Percentiles rank a stretch among this genome's conserved stretches.
Conservation (phyloP, 2,888 invertebrate genomes). For the Lapara coniferarum region DNA sequence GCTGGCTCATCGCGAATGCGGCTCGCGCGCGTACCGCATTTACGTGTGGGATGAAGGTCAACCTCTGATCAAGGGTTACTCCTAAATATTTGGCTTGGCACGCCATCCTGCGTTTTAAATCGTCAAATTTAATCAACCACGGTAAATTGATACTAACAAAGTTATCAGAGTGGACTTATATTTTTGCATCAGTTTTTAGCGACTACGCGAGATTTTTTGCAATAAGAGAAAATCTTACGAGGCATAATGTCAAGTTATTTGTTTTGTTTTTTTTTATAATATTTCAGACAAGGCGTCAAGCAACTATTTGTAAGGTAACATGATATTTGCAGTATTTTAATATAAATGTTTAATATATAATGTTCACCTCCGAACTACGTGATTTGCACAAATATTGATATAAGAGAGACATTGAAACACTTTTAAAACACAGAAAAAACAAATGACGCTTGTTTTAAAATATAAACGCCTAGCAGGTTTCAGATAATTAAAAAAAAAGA, state of each 20-base stretch:
- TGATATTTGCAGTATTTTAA: background rate
- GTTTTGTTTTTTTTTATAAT: conserved; percentile 22
- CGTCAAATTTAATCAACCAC: conserved; percentile 35
- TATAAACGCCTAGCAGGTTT: no score
- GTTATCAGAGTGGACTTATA: conserved; percentile 38
- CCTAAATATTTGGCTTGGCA: no score
- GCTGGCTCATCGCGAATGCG: no score
- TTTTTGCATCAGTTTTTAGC: conserved; percentile 45
- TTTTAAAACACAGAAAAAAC: background rate
- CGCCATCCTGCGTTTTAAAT: conserved; percentile 31
- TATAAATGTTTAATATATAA: background rate
- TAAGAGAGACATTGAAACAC: background rate
- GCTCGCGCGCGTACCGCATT: no score
- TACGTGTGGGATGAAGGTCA: no score
- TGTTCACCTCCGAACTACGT: background rate
- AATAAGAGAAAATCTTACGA: conserved; percentile 44
- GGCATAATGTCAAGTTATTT: conserved; percentile 29
- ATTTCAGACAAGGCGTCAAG: conserved; percentile 5
- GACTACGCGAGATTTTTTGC: conserved; percentile 42
- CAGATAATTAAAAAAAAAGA: background rate
- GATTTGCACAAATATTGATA: background rate
- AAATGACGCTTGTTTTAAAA: background rate
- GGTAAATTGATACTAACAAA: conserved; percentile 43
- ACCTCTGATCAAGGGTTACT: no score
- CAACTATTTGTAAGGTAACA: background rate